Evolutionary conservation across 2,113 vertebrate species (phyloP).

Genomic region (Rhegmatorhina hoffmannsi): DNA sequence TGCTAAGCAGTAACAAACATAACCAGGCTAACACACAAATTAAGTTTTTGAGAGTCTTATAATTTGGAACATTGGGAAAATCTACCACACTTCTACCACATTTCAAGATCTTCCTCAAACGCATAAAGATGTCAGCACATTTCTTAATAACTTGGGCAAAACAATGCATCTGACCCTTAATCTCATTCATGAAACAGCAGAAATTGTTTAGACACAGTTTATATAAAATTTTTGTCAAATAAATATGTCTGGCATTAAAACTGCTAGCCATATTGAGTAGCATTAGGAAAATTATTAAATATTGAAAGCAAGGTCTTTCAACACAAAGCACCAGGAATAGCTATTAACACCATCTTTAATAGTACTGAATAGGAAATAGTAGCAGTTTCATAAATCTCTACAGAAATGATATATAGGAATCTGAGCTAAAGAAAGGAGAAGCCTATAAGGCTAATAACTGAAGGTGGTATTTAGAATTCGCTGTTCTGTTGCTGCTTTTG

Average conservation of each 20-base stretch:
- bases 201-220: conserved; percentile 1
- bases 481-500: background rate
- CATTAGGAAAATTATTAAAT: background rate
- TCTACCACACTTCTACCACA: background rate
- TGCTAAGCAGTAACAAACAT: background rate
- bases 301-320: background rate
- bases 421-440: background rate
- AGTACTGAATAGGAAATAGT: background rate
- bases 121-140: conserved; percentile 6
- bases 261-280: background rate
- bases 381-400: background rate
- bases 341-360: background rate
- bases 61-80: background rate
- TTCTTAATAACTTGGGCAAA: conserved; percentile 20
- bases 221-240: background rate
- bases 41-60: background rate
- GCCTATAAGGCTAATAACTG: background rate
- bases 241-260: conserved; percentile 24
- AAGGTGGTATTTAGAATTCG: background rate
- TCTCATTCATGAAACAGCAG: background rate
- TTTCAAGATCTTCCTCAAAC: conserved; percentile 38
- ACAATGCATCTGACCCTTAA: conserved; percentile 23
- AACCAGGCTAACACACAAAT: background rate
- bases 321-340: background rate
- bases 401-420: background rate